Base-by-base conservation (phyloP, 1,140 invertebrate genomes). In the Notospermus geniculatus region DNA sequence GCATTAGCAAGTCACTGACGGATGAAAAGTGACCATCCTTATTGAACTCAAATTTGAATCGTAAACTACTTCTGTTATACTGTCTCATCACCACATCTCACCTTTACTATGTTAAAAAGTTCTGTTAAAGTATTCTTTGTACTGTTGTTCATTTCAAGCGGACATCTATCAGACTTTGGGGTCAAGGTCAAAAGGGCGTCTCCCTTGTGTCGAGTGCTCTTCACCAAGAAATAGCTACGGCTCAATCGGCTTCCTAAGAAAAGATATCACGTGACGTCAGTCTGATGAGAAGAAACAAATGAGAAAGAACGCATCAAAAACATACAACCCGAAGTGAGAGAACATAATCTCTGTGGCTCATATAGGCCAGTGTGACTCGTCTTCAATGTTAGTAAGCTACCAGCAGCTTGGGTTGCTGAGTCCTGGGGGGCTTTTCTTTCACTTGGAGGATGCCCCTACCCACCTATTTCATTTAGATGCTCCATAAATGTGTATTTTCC, bases 51-150 rank as follows among this genome's bases (percentile, higher is more conserved):
- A n/a, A n/a, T n/a, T n/a, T n/a, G n/a, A n/a, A n/a, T n/a, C n/a
- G n/a, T n/a, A n/a, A n/a, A n/a, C n/a, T n/a, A n/a, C n/a, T n/a
- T n/a, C n/a, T n/a, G n/a, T n/a, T n/a, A n/a, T n/a, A n/a, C n/a
- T n/a, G n/a, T n/a, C n/a, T n/a, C n/a, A n/a, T n/a, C n/a, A n/a
- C n/a, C n/a, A n/a, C n/a, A n/a, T n/a, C n/a, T 50, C n/a, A 50
- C 46, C 25, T 50, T 19, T 27, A 50, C 4, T 7, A 27, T 23
- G n/a, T 50, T 19, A 9, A 50, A 27, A 19, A 50, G 25, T 23
- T 50, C 46, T 23, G n/a, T 50, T n/a, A 50, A n/a, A 50, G 25
- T 27, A 23, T 50, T 50, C 9, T 50, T 50, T 50, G 46, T 50
- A 50, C 19, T 19, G 25, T 27, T 19, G 46, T n/a, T 27, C 25